Base-by-base conservation (phyloP, 2,888 invertebrate genomes). In the Harpagoxenus sublaevis region DNA sequence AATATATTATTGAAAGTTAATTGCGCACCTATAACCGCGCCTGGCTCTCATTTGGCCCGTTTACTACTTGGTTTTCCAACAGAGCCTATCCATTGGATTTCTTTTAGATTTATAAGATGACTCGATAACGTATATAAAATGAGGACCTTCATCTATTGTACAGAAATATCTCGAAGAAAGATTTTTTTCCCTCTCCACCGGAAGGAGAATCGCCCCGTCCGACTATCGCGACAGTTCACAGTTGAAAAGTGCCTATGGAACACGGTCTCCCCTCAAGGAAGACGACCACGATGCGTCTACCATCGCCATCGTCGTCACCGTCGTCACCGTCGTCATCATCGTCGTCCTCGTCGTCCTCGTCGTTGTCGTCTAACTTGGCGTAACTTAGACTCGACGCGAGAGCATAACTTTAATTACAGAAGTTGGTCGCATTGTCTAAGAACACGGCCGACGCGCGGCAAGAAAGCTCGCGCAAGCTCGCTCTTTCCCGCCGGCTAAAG, bases 361-460 rank as follows among this genome's bases (percentile, higher is more conserved):
- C 68, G 55, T 62, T 68, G 60, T 74, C 86, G 86, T 78, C 86
- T 77, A 93, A 93, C 91, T 94, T 92, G 79, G 79, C 84, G 89
- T 89, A 93, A 94, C 90, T 94, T 91, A 86, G 88, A 89, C 89
- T 85, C 86, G 89, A 87, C 90, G 84, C 86, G 89, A 89, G 91
- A 90, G 88, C 90, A 90, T 94, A 94, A 94, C 94, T 94, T 94
- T 94, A 94, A 94, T 94, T 94, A 93, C 93, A 91, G 92, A 94
- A 94, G 94, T 94, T 94, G 85, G 90, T 35, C 82, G 92, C 91
- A 94, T 94, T 94, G 94, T 94, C 94, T 93, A 92, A 93, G 92
- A 92, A 92, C 90, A 91, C 89, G 86, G 84, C 75, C 66, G 68
- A 77, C 48, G 60, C n/a, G 57, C 88, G 85, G 86, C 88, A 93